These are phyloP conservation scores for Synanthedon vespiformis DNA, from an alignment of 2,888 invertebrate genomes.

Conservation along the genomic window DNA sequence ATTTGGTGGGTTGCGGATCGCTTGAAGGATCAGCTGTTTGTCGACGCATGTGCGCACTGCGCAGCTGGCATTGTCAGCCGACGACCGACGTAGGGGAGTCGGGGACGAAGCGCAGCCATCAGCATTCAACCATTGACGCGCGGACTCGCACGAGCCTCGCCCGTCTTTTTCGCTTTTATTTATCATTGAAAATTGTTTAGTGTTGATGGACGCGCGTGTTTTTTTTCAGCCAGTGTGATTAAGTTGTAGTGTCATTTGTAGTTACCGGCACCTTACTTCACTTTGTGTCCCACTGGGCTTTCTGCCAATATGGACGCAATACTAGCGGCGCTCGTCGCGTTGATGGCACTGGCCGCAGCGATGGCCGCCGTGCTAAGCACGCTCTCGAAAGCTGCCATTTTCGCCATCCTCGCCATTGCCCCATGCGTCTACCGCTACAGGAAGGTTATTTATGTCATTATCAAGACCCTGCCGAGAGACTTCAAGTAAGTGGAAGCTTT, in stretches of 20 bases:
- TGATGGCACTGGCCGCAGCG: slow-evolving; percentile 66
- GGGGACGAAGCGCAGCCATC: slow-evolving; percentile 4
- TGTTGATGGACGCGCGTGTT: slow-evolving; percentile 30
- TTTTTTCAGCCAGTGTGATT: slow-evolving; percentile 12
- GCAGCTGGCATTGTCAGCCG: slow-evolving; percentile 34
- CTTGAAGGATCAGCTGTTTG: slow-evolving; percentile 48
- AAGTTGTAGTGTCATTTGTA: background rate
- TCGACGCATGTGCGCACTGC: slow-evolving; percentile 59
- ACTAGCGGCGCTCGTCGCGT: slow-evolving; percentile 61
- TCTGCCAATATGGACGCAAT: slow-evolving; percentile 66
- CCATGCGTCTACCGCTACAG: slow-evolving; percentile 69
- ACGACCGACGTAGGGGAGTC: slow-evolving; percentile 8
- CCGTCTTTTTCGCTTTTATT: slow-evolving; percentile 25
- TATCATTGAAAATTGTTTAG: slow-evolving; percentile 19
- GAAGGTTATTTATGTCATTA: slow-evolving; percentile 71
- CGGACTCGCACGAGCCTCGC: slow-evolving; percentile 5
- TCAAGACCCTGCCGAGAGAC: slow-evolving; percentile 76
- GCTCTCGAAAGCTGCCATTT: slow-evolving; percentile 79
- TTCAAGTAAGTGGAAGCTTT: slow-evolving; percentile 67
- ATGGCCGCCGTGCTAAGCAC: slow-evolving; percentile 72
- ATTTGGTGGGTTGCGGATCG: background rate
- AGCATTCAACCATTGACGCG: slow-evolving; percentile 29
- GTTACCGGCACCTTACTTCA: background rate
- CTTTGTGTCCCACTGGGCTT: slow-evolving; percentile 51
- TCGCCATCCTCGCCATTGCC: slow-evolving; percentile 69